Evolutionary conservation across 2,888 invertebrate genomes (phyloP).

Genomic region (Hemistola chrysoprasaria): DNA sequence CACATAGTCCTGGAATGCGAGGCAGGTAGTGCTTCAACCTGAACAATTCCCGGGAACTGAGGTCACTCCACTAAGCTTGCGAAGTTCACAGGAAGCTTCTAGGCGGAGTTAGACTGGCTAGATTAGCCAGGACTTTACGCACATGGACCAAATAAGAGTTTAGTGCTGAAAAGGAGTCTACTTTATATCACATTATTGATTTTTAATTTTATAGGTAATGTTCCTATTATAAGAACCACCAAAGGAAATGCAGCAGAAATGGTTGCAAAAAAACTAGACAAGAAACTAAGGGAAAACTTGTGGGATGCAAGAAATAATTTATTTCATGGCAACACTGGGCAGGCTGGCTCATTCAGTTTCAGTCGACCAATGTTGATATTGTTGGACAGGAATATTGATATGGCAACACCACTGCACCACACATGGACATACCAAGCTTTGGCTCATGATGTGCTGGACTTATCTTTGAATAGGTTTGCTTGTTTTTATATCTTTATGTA

Average conservation of each 20-base stretch:
- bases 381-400: conserved; percentile 96
- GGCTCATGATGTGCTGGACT: conserved; percentile 96
- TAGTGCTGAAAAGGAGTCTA: no score
- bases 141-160: no score
- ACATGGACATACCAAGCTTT: conserved; percentile 99
- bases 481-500: not conserved
- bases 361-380: conserved; percentile 96
- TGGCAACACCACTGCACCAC: conserved; percentile 99
- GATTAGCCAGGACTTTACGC: no score
- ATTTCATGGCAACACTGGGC: conserved; percentile 92
- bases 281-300: conserved; percentile 97
- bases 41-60: no score
- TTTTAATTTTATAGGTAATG: conserved; percentile 80
- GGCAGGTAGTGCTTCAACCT: no score
- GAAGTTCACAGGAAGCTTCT: no score
- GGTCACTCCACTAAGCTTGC: no score
- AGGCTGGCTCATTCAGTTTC: conserved; percentile 91
- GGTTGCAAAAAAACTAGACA: conserved; percentile 98
- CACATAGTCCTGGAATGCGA: no score
- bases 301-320: conserved; percentile 98
- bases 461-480: conserved; percentile 90
- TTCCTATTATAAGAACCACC: conserved; percentile 95
- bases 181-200: no score
- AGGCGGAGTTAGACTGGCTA: no score
- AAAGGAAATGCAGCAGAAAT: conserved; percentile 99